Percentiles rank a stretch among this genome's conserved stretches.
phyloP scores from a whole-genome alignment of 2,113 vertebrate species.

The Lonchura striata region DNA sequence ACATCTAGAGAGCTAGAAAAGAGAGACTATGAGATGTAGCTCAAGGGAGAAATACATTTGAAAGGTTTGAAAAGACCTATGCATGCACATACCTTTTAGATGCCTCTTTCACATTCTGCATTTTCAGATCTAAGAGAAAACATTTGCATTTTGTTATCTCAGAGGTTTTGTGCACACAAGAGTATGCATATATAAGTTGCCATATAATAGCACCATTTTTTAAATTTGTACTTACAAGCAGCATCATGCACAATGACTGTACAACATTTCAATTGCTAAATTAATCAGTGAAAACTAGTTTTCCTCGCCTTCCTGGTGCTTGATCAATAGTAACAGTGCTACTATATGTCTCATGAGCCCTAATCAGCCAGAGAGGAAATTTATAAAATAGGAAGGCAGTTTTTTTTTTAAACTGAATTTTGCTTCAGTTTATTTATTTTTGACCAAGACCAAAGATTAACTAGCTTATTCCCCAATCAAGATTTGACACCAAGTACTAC shows the following conservation, averaged over 20 bases:
- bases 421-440: neutral
- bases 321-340: neutral
- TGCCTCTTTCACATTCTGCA: neutral
- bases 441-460: neutral
- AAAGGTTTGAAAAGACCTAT: neutral
- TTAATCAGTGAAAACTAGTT: neutral
- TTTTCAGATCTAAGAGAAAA: constrained; percentile 58
- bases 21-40: neutral
- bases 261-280: neutral
- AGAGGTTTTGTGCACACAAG: neutral
- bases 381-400: neutral
- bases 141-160: neutral
- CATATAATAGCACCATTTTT: neutral
- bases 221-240: neutral
- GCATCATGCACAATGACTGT: neutral
- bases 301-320: neutral
- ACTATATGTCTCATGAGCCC: neutral
- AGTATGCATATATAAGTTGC: neutral
- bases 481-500: neutral
- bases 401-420: neutral
- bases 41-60: neutral
- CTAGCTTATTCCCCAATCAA: neutral
- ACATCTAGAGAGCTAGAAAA: constrained; percentile 62
- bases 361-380: neutral
- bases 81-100: constrained; percentile 59